Evolutionary conservation across 2,797 vertebrate genomes (phyloP).

Genomic region (Melanotaenia maccullochi): DNA sequence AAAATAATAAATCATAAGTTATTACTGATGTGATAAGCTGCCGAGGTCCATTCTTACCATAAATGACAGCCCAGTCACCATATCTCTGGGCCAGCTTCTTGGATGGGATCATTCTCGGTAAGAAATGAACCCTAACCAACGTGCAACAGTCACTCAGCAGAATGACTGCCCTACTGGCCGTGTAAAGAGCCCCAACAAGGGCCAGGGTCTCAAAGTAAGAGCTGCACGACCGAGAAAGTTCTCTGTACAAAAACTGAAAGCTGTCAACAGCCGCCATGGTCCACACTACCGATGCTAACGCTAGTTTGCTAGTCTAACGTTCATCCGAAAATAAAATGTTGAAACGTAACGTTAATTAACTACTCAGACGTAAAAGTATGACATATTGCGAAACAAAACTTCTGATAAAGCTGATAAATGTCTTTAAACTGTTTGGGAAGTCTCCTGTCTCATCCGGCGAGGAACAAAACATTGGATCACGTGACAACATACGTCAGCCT

Average conservation of each 20-base stretch:
- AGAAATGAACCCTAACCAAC: slow-evolving; percentile 86
- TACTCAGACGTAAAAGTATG: not conserved
- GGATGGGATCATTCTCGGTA: slow-evolving; percentile 84
- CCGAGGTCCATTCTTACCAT: slow-evolving; percentile 80
- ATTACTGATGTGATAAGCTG: not conserved
- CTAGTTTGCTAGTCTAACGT: slow-evolving; percentile 3
- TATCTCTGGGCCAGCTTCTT: slow-evolving; percentile 85
- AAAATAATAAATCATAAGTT: not conserved
- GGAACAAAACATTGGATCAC: slow-evolving; percentile 68
- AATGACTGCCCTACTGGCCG: slow-evolving; percentile 80
- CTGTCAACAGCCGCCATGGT: slow-evolving; percentile 95
- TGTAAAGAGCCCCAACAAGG: slow-evolving; percentile 91
- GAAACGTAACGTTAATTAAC: not conserved
- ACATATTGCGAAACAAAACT: not conserved
- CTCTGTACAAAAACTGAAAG: slow-evolving; percentile 89
- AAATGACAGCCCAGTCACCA: slow-evolving; percentile 92
- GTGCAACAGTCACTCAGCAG: slow-evolving; percentile 84
- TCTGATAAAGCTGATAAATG: not conserved
- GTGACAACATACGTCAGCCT: slow-evolving; percentile 15
- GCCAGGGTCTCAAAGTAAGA: slow-evolving; percentile 89
- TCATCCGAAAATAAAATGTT: not conserved
- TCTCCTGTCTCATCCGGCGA: slow-evolving; percentile 1
- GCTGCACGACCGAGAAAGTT: slow-evolving; percentile 88
- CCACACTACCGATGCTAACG: slow-evolving; percentile 2
- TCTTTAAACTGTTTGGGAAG: not conserved